Base-by-base conservation (phyloP, 1,140 invertebrate species). In the Periplaneta americana region DNA sequence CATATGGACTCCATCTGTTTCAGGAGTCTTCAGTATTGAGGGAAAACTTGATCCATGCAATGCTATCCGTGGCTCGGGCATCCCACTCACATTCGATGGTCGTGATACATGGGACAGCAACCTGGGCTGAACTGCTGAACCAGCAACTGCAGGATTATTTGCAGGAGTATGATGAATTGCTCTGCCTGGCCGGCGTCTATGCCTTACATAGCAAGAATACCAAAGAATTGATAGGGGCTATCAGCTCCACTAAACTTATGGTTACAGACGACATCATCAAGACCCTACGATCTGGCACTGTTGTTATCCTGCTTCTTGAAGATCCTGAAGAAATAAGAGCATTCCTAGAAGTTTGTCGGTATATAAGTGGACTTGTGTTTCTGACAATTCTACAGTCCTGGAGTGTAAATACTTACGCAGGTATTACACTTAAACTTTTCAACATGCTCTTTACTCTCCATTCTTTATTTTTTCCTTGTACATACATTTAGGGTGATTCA, bases 261-360 rank as follows among this genome's bases (percentile, higher is more conserved):
- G 75, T 22, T 36, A 36, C 75, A 34, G 79, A 57, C 9, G 79
- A 80, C n/a, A 34, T 80, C 17, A 33, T 33, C 11, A 34, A 28
- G 22, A 57, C 48, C 17, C 37, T 80, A 28, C 15, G n/a, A 66
- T 39, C 79, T 80, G 79, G 79, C 31, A 80, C 79, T 1, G n/a
- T 81, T 10, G 74, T 76, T 8, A 15, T 81, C 31, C 34, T 81
- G 31, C 74, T 81, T 22, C 22, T 81, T 18, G 80, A 81, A 33
- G 82, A 81, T 34, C 76, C 84, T 9, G 83, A 82, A 37, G 83
- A 85, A 74, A 85, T 84, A 10, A 48, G 81, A 32, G 83, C 74
- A 48, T 75, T 85, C 37, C 79, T 85, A 36, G 79, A 84, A 35
- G 83, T 80, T 66, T 77, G 75, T 36, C 75, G 15, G 15, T 22